Evolutionary conservation across 2,113 vertebrate species (phyloP), one percentile per base, ranked within the genome.

Genomic region (Corydoras sp.): DNA sequence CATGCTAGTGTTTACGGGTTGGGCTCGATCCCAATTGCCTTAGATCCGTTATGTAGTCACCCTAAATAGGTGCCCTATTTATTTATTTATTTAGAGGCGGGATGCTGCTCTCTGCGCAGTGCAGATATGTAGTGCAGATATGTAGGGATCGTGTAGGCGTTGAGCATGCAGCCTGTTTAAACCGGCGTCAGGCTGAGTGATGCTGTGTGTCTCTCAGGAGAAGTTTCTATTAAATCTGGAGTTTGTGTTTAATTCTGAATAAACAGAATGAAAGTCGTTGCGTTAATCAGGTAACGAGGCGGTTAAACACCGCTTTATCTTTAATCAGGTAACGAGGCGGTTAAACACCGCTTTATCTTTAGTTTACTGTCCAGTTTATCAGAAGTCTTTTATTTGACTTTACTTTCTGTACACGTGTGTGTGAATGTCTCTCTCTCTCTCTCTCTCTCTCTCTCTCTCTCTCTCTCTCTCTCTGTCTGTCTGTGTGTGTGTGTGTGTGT

Each of bases 221-320:
- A 50, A 5, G 51, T 3, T 3, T 3, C 2, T 3, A 3, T 53
- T 53, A 10, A 3, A 13, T 67, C 18, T 54, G 54, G n/a, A 5
- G 1, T 50, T 5, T 15, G 55, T 60, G 75, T 54, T 32, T n/a
- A 62, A 2, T 71, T 5, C 58, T 61, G 2, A 58, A 62, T 62
- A 56, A 79, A 59, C 54, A 86, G 69, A 76, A 91, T 91, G 90
- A 90, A 87, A 80, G 88, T 90, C 43, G 90, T 89, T 68, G 90
- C 89, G 64, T 78, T 91, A 63, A 90, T 91, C 80, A 90, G 90
- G 89, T 90, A 89, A 84, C 9, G 2, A 8, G 35, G 54, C 11
- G 43, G 43, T 58, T n/a, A n/a, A n/a, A n/a, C n/a, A n/a, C n/a
- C n/a, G n/a, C n/a, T n/a, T n/a, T n/a, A n/a, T n/a, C n/a, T n/a